These are phyloP conservation scores for Limnothrissa miodon DNA, from an alignment of 2,113 vertebrate genomes.

Conservation along the genomic window DNA sequence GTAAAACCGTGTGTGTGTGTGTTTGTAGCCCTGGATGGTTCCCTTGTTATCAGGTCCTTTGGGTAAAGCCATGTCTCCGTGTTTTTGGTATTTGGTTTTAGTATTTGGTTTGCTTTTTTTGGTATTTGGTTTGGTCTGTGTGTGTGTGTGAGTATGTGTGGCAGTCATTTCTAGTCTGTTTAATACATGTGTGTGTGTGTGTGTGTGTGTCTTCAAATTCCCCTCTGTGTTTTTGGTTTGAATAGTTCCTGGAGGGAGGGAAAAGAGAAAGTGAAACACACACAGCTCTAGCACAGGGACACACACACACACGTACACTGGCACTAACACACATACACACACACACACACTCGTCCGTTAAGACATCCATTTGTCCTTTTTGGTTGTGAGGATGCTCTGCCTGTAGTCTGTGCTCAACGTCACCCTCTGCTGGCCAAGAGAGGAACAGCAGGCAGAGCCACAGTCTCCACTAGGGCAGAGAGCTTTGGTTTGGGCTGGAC, in stretches of 20 bases:
- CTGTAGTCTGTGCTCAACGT: conserved; percentile 22
- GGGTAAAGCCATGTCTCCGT: conserved; percentile 83
- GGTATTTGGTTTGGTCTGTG: conserved; percentile 72
- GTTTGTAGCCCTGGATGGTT: conserved; percentile 72
- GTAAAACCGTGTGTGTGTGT: background rate
- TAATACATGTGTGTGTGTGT: too few species aligned
- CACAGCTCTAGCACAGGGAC: too few species aligned
- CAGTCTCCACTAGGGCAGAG: conserved; percentile 62
- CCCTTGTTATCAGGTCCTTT: conserved; percentile 79
- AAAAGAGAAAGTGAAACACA: background rate
- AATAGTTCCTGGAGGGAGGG: background rate
- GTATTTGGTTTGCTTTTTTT: conserved; percentile 72
- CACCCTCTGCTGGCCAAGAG: conserved; percentile 49
- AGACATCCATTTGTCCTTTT: background rate
- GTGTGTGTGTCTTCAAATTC: background rate
- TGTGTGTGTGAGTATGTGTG: conserved; percentile 26
- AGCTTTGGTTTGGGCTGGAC: conserved; percentile 71
- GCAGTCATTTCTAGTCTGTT: background rate
- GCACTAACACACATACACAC: background rate
- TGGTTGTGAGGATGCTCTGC: background rate
- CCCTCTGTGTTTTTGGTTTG: background rate
- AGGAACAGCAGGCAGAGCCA: conserved; percentile 62
- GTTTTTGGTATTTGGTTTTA: conserved; percentile 71
- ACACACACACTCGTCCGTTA: background rate
- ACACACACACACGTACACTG: too few species aligned